Base-by-base conservation (phyloP, 2,888 invertebrate genomes). In the Thelaira solivaga region DNA sequence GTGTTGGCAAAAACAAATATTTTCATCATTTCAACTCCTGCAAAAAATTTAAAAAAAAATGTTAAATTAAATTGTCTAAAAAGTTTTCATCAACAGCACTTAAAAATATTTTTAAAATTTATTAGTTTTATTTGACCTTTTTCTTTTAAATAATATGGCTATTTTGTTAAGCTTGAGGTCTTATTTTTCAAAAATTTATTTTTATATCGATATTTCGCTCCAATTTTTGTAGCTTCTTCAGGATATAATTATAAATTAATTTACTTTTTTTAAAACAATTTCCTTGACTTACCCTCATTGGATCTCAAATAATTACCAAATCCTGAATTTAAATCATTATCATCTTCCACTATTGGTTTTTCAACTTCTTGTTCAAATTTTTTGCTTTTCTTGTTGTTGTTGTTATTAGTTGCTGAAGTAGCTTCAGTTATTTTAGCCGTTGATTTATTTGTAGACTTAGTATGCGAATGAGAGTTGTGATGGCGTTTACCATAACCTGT, bases 1-100 rank as follows among this genome's bases (percentile, higher is more conserved):
- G 94, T 93, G 88, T 95, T 95, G 43, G 93, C 93, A 73, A 95
- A 90, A 20, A 95, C 94, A 86, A 95, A 95, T n/a, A 95, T 89
- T 88, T 93, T 93, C 92, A 95, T 92, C 88, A 93, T 94, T 84
- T 94, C 94, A 80, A 93, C 87, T 80, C 92, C 90, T 82, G 92
- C 91, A 80, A 88, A 84, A 22, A 91, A 76, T 64, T 22, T 36
- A 20, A 26, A 10, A 34, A 69, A 45, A 51, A 77, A 5, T 26
- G 5, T 8, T 18, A 39, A 36, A 39, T n/a, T n/a, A n/a, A n/a
- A n/a, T n/a, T n/a, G n/a, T n/a, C n/a, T n/a, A n/a, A n/a, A n/a
- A n/a, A n/a, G n/a, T n/a, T n/a, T n/a, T n/a, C n/a, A n/a, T n/a
- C n/a, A n/a, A n/a, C n/a, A n/a, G n/a, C n/a, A n/a, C n/a, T n/a